A percentile compares a stretch with the other conserved stretches of the same genome.
Conservation (phyloP, 2,888 invertebrate genomes). For the Heliconius charithonia region DNA sequence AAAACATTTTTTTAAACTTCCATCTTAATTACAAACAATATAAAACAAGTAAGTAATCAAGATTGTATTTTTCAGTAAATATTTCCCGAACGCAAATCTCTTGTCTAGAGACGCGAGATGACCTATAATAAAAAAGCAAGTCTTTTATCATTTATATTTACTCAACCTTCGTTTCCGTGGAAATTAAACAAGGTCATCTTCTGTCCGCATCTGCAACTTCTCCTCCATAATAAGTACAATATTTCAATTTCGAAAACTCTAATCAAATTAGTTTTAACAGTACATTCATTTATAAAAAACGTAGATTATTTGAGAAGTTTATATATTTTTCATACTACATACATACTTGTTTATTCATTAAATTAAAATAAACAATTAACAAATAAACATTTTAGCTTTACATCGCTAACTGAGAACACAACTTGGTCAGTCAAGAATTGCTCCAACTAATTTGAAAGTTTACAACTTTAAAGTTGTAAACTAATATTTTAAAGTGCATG, state of each 20-base stretch:
- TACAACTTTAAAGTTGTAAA: conserved; percentile 37
- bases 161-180: conserved; percentile 13
- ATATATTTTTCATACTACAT: not conserved
- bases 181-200: conserved; percentile 12
- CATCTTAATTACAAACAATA: not conserved
- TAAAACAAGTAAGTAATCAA: not conserved
- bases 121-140: conserved; percentile 1
- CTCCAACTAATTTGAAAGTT: conserved; percentile 40
- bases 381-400: conserved; percentile 9
- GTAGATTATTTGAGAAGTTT: not conserved
- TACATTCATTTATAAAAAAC: not conserved
- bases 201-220: not conserved
- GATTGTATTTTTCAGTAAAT: not conserved
- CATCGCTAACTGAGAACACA: conserved; percentile 16
- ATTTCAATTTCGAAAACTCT: not conserved
- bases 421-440: conserved; percentile 27
- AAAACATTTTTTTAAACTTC: not conserved
- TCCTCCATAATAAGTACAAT: not conserved
- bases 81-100: not conserved
- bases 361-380: too few relatives aligned
- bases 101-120: not conserved
- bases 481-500: conserved; percentile 44
- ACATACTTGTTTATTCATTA: not conserved
- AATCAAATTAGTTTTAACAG: not conserved
- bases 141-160: conserved; percentile 14